Percentiles rank a stretch among this genome's conserved stretches.
phyloP scores from a whole-genome alignment of 2,113 vertebrate species.

The Xiphophorus maculatus region DNA sequence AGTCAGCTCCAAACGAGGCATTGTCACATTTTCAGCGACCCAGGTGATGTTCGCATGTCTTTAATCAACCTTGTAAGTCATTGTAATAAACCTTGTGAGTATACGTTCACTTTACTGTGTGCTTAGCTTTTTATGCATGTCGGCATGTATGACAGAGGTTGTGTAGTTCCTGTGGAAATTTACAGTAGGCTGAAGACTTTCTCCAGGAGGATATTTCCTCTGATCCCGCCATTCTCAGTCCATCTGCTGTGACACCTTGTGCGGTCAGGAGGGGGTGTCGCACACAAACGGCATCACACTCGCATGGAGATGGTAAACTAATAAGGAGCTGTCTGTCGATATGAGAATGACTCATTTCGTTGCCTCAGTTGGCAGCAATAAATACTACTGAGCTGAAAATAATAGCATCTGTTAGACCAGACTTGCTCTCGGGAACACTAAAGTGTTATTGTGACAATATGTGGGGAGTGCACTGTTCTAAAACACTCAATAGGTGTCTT shows the following conservation, averaged over 20 bases:
- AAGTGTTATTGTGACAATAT: slow-evolving; percentile 7
- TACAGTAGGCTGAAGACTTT: slow-evolving; percentile 55
- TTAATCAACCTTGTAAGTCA: slow-evolving; percentile 63
- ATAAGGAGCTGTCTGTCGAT: slow-evolving; percentile 45
- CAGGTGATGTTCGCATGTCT: slow-evolving; percentile 52
- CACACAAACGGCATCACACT: slow-evolving; percentile 18
- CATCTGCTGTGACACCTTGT: slow-evolving; percentile 65
- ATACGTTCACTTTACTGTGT: not conserved
- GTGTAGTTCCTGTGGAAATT: slow-evolving; percentile 36
- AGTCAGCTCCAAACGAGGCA: slow-evolving; percentile 52
- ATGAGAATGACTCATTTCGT: slow-evolving; percentile 46
- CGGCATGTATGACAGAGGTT: slow-evolving; percentile 17
- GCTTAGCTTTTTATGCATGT: slow-evolving; percentile 1
- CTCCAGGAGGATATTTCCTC: slow-evolving; percentile 56
- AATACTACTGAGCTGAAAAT: slow-evolving; percentile 44
- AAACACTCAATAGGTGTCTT: slow-evolving; percentile 2
- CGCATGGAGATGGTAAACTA: slow-evolving; percentile 21
- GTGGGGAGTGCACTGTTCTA: slow-evolving; percentile 3
- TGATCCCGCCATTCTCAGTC: slow-evolving; percentile 59
- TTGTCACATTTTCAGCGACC: slow-evolving; percentile 41
- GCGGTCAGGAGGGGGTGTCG: slow-evolving; percentile 43
- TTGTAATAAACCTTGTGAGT: slow-evolving; percentile 27
- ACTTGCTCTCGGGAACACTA: slow-evolving; percentile 13
- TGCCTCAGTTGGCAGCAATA: slow-evolving; percentile 39
- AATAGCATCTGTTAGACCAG: slow-evolving; percentile 25